phyloP scores from a whole-genome alignment of 1,140 invertebrate genomes.

The Lineus longissimus region DNA sequence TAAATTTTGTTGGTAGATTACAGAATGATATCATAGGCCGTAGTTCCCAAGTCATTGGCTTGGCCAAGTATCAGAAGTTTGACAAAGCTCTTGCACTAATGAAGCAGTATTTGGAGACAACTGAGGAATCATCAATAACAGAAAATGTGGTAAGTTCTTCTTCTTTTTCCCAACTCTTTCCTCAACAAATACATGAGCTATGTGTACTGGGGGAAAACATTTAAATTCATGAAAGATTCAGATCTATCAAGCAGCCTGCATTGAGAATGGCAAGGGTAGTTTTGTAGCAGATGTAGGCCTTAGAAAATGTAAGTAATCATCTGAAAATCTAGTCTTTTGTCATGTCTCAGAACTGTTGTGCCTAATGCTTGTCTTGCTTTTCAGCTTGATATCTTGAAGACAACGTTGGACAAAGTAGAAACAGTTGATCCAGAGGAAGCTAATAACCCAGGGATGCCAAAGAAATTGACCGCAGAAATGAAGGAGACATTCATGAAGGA shows the following conservation, averaged over 20 bases:
- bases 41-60: constrained; percentile 61
- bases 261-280: no score
- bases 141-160: background rate
- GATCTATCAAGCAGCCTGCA: background rate
- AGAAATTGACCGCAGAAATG: background rate
- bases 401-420: background rate
- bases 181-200: background rate
- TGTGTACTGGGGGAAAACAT: background rate
- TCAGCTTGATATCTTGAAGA: constrained; percentile 33
- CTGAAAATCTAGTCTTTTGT: no score
- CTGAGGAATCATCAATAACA: background rate
- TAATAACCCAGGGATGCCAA: background rate
- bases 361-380: background rate
- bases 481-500: background rate
- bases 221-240: background rate
- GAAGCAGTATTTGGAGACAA: background rate
- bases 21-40: constrained; percentile 58
- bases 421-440: background rate
- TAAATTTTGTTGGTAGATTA: constrained; percentile 57
- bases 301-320: no score
- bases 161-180: background rate
- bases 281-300: no score
- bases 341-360: background rate
- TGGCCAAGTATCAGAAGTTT: constrained; percentile 66
- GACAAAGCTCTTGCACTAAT: constrained; percentile 55